Evolutionary conservation across 2,797 vertebrate genomes (phyloP).

Genomic region (Hybognathus amarus): DNA sequence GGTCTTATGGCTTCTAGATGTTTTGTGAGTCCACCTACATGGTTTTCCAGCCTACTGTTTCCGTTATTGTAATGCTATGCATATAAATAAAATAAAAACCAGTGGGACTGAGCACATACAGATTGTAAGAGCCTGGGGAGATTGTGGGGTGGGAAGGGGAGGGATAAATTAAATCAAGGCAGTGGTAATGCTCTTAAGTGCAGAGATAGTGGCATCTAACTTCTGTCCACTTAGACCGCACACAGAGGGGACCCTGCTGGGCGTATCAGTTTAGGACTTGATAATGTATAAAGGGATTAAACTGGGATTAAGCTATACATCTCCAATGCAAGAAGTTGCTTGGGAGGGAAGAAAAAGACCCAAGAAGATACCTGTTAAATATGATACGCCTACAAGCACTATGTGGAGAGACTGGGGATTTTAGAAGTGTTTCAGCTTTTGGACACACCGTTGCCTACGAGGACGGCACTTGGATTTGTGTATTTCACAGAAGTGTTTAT

Average conservation of each 20-base stretch:
- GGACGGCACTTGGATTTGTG: not conserved
- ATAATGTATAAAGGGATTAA: slow-evolving; percentile 44
- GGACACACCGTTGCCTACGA: not conserved
- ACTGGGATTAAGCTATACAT: slow-evolving; percentile 32
- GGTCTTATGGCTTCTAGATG: not conserved
- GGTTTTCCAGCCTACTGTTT: not conserved
- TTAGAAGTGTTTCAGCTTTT: not conserved
- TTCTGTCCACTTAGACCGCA: slow-evolving; percentile 28
- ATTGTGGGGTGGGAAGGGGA: not conserved
- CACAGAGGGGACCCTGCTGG: slow-evolving; percentile 16
- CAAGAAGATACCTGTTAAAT: slow-evolving; percentile 15
- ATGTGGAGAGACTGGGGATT: not conserved
- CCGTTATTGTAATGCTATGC: not conserved
- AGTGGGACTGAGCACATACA: not conserved
- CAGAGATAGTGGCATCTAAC: slow-evolving; percentile 29
- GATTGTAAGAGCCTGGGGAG: not conserved
- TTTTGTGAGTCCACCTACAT: not conserved
- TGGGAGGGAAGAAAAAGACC: not conserved
- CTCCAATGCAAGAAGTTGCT: not conserved
- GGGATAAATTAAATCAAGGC: slow-evolving; percentile 23
- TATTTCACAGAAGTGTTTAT: not conserved
- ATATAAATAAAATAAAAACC: not conserved
- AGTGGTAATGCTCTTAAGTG: slow-evolving; percentile 29
- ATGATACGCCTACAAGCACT: slow-evolving; percentile 10
- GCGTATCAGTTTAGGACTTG: slow-evolving; percentile 32